Percentiles rank a stretch among this genome's conserved stretches.
phyloP scores from a whole-genome alignment of 2,888 invertebrate species.

The Acanthosoma haemorrhoidale region DNA sequence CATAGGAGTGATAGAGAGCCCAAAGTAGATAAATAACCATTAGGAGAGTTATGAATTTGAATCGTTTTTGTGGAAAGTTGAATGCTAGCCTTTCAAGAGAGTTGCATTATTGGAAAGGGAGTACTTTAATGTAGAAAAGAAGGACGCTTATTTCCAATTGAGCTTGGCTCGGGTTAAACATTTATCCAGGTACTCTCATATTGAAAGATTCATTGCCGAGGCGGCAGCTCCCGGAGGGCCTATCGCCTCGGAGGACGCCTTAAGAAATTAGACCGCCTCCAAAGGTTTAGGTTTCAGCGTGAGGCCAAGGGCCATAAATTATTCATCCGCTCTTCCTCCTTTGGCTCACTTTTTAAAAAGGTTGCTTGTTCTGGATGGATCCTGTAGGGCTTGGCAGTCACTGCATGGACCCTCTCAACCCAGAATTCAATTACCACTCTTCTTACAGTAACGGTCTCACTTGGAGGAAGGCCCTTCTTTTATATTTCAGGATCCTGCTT shows the following conservation, averaged over 20 bases:
- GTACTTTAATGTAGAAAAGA: background rate
- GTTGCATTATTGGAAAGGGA: background rate
- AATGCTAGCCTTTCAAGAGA: background rate
- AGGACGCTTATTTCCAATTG: background rate
- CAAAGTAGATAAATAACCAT: too few relatives aligned
- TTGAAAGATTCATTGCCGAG: slow-evolving; percentile 5
- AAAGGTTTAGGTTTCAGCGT: slow-evolving; percentile 17
- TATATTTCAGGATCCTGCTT: background rate
- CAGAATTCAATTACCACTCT: slow-evolving; percentile 10
- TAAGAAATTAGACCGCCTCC: slow-evolving; percentile 16
- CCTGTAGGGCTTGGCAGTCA: background rate
- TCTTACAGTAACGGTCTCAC: background rate
- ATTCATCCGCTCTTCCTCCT: slow-evolving; percentile 5
- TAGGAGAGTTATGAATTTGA: background rate
- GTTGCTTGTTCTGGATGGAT: slow-evolving; percentile 12
- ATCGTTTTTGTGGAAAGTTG: background rate
- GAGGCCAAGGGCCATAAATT: background rate
- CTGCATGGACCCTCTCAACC: background rate
- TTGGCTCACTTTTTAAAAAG: slow-evolving; percentile 22
- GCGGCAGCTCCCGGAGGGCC: background rate
- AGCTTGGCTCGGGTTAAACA: background rate
- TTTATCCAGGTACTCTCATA: background rate
- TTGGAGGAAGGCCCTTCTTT: background rate
- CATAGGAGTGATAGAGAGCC: too few relatives aligned
- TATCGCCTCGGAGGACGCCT: slow-evolving; percentile 4